A percentile compares a stretch with the other conserved stretches of the same genome.
These are phyloP conservation scores for Micromesistius poutassou DNA, from an alignment of 2,797 vertebrate species.

Conservation along the genomic window DNA sequence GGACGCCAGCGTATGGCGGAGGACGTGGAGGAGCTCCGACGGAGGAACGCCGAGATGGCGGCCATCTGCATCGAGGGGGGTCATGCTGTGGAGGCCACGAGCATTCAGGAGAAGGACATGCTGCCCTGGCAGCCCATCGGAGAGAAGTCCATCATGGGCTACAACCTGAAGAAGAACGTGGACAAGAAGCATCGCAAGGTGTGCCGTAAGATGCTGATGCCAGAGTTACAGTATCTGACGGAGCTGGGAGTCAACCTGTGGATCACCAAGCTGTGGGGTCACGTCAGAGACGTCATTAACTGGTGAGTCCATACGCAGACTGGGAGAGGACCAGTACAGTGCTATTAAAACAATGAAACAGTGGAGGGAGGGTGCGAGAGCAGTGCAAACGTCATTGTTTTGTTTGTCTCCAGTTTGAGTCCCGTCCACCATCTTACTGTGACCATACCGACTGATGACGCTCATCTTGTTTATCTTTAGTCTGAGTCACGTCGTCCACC, in stretches of 20 bases:
- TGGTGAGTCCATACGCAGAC: slow-evolving; percentile 70
- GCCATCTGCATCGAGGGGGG: slow-evolving; percentile 91
- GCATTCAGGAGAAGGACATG: slow-evolving; percentile 89
- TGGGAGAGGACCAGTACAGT: slow-evolving; percentile 27
- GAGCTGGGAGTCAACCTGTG: slow-evolving; percentile 93
- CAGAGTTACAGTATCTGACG: slow-evolving; percentile 93
- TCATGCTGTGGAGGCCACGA: slow-evolving; percentile 81
- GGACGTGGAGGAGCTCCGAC: slow-evolving; percentile 81
- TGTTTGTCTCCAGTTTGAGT: background rate
- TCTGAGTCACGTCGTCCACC: no score
- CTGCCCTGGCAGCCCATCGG: slow-evolving; percentile 97
- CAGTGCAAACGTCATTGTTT: background rate
- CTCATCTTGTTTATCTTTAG: background rate
- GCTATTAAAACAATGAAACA: slow-evolving; percentile 21
- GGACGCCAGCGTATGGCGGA: slow-evolving; percentile 81
- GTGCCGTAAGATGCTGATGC: slow-evolving; percentile 94
- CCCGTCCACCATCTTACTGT: background rate
- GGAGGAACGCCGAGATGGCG: slow-evolving; percentile 84
- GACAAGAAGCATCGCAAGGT: slow-evolving; percentile 79
- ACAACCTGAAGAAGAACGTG: slow-evolving; percentile 93
- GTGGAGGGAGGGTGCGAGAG: slow-evolving; percentile 6
- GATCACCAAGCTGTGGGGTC: slow-evolving; percentile 91
- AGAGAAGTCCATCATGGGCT: slow-evolving; percentile 91
- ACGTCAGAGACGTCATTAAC: slow-evolving; percentile 81
- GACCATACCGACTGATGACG: background rate